Evolutionary conservation across 2,888 invertebrate species (phyloP).

Genomic region (Phorcus lineatus): DNA sequence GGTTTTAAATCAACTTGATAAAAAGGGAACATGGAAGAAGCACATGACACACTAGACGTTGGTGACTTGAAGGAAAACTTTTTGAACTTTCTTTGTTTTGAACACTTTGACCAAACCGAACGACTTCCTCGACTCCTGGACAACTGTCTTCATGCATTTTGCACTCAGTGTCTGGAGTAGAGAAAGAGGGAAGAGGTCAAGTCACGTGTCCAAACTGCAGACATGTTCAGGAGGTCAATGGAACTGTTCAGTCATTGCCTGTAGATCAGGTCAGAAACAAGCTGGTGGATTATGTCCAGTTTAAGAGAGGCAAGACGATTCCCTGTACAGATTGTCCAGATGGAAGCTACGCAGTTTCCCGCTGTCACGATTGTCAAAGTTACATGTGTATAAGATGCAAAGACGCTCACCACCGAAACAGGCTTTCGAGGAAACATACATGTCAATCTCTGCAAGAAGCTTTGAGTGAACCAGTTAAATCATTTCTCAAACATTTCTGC

Average conservation of each 20-base stretch:
- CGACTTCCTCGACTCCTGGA: background rate
- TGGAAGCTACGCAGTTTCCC: no score
- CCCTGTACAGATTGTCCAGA: no score
- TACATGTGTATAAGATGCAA: no score
- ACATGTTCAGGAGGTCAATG: background rate
- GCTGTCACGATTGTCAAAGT: no score
- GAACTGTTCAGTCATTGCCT: background rate
- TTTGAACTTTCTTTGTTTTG: background rate
- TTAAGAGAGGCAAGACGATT: no score
- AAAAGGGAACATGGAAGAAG: no score
- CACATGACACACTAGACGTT: background rate
- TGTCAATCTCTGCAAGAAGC: no score
- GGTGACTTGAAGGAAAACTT: background rate
- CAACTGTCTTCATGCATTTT: background rate
- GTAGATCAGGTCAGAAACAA: no score
- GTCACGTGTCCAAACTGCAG: background rate
- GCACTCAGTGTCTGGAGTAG: background rate
- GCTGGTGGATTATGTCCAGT: no score
- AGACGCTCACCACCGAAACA: background rate
- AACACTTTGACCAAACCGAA: background rate
- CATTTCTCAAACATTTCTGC: background rate
- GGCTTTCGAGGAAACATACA: background rate
- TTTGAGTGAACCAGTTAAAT: background rate
- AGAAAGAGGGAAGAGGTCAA: background rate
- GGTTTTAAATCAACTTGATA: no score